Conservation (phyloP, 2,113 vertebrate genomes). For the Gyps fulvus region DNA sequence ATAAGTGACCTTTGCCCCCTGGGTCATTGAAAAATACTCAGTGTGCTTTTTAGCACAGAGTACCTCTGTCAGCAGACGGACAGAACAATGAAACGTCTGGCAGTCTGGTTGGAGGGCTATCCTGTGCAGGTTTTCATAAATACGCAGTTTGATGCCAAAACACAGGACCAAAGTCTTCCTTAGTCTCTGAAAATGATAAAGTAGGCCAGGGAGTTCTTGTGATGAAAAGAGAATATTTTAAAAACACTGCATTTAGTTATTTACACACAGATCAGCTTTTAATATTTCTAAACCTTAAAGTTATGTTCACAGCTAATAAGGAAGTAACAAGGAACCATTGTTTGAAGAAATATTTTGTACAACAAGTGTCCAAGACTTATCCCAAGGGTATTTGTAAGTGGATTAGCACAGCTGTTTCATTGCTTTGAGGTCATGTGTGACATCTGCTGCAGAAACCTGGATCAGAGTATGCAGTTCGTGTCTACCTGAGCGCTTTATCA, state of each 20-base stretch:
- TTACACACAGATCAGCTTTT: background rate
- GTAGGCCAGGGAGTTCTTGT: background rate
- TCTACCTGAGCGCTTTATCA: background rate
- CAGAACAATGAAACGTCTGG: constrained; percentile 73
- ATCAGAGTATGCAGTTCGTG: background rate
- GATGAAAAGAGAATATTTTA: background rate
- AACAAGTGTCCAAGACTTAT: constrained; percentile 54
- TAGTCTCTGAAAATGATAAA: constrained; percentile 2
- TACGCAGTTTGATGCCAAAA: constrained; percentile 46
- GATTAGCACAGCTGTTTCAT: constrained; percentile 55
- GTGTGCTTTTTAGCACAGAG: constrained; percentile 79
- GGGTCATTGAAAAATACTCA: constrained; percentile 80
- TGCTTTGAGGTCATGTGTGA: constrained; percentile 60
- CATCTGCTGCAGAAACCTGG: constrained; percentile 68
- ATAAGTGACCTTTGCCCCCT: constrained; percentile 80
- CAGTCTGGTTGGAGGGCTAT: constrained; percentile 40
- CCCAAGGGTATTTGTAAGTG: constrained; percentile 59
- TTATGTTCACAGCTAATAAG: background rate
- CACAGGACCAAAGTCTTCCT: constrained; percentile 17
- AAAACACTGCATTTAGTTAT: background rate
- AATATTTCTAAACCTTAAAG: background rate
- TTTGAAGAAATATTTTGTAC: constrained; percentile 31
- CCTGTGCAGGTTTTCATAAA: constrained; percentile 62
- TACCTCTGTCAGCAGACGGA: constrained; percentile 76
- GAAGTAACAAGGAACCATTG: constrained; percentile 41